Evolutionary conservation across 2,113 vertebrate genomes (phyloP).

Genomic region (Himantopus leucocephalus): DNA sequence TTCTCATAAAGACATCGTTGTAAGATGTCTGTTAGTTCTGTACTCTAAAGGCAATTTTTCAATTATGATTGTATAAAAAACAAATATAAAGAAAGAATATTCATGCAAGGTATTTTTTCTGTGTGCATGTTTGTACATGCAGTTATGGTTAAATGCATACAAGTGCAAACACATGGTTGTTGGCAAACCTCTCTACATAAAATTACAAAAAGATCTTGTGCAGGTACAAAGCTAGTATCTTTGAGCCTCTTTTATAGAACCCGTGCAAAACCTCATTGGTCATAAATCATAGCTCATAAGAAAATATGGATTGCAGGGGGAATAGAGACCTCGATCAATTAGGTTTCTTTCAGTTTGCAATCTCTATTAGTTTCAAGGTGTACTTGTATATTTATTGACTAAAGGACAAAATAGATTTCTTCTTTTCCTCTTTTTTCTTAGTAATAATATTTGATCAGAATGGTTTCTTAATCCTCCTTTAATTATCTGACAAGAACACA

Average conservation of each 20-base stretch:
- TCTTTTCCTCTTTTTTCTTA: not conserved
- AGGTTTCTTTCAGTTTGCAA: not conserved
- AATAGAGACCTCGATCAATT: not conserved
- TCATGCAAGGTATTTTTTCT: not conserved
- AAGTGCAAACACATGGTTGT: not conserved
- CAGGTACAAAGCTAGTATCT: not conserved
- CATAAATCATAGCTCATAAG: not conserved
- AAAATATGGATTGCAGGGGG: not conserved
- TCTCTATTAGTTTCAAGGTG: not conserved
- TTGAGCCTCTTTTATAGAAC: not conserved
- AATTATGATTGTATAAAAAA: not conserved
- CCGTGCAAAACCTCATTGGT: not conserved
- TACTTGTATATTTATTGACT: not conserved
- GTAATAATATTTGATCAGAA: not conserved
- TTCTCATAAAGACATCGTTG: not conserved
- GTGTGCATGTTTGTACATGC: not conserved
- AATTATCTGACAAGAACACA: not conserved
- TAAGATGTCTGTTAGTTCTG: not conserved
- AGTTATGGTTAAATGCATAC: not conserved
- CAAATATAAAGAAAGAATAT: not conserved
- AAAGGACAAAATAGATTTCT: not conserved
- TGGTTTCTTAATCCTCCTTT: not conserved
- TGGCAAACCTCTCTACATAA: not conserved
- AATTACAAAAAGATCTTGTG: not conserved
- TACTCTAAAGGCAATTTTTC: not conserved